phyloP scores from a whole-genome alignment of 1,140 invertebrate genomes.

The Caenorhabditis brenneri region DNA sequence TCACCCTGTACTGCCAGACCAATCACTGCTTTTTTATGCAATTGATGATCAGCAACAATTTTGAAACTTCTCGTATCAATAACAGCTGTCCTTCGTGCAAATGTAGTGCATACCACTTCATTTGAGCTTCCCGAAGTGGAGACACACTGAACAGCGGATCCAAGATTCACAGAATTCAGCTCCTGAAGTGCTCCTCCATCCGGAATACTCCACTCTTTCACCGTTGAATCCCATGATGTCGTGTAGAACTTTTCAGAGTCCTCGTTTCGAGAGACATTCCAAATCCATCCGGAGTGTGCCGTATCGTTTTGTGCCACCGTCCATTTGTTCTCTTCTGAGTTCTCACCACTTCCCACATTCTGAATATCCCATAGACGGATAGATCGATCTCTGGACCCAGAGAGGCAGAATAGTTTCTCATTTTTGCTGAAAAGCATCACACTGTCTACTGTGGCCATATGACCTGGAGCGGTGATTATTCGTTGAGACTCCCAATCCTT shows the following conservation, averaged over 20 bases:
- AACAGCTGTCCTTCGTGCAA: not conserved
- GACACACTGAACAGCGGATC: not conserved
- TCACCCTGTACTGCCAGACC: not conserved
- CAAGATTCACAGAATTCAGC: not conserved
- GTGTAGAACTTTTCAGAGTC: not conserved
- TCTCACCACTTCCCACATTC: not conserved
- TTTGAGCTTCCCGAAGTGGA: not conserved
- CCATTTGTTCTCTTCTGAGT: not conserved
- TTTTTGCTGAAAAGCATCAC: conserved; percentile 51
- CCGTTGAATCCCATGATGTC: conserved; percentile 1
- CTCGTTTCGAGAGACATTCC: not conserved
- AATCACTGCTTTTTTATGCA: conserved; percentile 1
- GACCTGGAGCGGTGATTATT: not conserved
- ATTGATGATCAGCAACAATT: not conserved
- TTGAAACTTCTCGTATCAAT: not conserved
- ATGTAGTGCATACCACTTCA: not conserved
- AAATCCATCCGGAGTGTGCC: conserved; percentile 2
- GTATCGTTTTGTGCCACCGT: not conserved
- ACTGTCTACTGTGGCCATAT: conserved; percentile 56
- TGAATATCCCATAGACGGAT: conserved; percentile 57
- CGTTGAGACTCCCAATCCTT: not conserved
- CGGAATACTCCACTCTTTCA: not conserved
- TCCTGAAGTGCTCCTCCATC: not conserved
- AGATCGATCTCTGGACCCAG: conserved; percentile 54
- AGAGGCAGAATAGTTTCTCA: conserved; percentile 51